Percentiles rank a stretch among this genome's conserved stretches.
phyloP scores from a whole-genome alignment of 2,797 vertebrate species.

The Myiothlypis chrysogaster region DNA sequence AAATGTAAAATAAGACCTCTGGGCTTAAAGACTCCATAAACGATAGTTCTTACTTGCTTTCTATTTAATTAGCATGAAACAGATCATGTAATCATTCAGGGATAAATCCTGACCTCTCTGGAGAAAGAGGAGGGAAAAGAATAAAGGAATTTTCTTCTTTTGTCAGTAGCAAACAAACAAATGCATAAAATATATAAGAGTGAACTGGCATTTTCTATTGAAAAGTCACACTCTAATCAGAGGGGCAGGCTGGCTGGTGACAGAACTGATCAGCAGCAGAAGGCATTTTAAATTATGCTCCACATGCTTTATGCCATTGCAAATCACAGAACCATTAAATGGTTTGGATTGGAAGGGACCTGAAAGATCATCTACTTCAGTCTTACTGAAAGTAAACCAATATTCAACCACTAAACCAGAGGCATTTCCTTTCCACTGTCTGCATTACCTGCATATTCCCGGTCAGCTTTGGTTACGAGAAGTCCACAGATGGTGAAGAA shows the following conservation, averaged over 20 bases:
- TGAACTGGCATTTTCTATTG: background rate
- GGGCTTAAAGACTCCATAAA: slow-evolving; percentile 52
- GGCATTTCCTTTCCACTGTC: background rate
- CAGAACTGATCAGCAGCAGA: background rate
- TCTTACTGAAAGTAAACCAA: background rate
- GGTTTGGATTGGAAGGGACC: background rate
- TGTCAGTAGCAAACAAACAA: background rate
- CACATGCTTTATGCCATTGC: rapidly evolving
- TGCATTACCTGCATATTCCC: background rate
- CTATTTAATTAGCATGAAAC: slow-evolving; percentile 62
- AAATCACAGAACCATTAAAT: background rate
- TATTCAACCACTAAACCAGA: background rate
- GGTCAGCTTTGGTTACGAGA: background rate
- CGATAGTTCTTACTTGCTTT: background rate
- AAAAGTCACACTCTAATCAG: background rate
- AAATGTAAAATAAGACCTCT: slow-evolving; percentile 66
- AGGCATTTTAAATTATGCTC: background rate
- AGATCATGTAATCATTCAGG: slow-evolving; percentile 20
- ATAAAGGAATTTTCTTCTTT: background rate
- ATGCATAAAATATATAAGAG: background rate
- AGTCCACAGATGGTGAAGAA: background rate
- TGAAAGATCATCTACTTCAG: background rate
- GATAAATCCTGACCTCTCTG: slow-evolving; percentile 28
- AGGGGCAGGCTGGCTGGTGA: background rate
- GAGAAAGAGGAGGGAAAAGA: background rate